Percentiles rank a stretch among this genome's conserved stretches.
Evolutionary conservation across 2,888 invertebrate genomes (phyloP).

Genomic region (Drosophila incognita): DNA sequence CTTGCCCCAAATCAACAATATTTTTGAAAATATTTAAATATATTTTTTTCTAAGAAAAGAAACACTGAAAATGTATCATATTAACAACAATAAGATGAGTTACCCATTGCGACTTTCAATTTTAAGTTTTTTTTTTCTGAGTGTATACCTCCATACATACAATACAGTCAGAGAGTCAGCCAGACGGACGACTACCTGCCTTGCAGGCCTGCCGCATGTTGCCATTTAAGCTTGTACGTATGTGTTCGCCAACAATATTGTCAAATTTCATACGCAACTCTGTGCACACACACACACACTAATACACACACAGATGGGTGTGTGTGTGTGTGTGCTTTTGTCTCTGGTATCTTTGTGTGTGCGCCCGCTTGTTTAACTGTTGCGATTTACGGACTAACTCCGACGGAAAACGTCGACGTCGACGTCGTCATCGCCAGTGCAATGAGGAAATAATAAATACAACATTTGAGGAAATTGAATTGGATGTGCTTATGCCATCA

Average conservation of each 20-base stretch:
- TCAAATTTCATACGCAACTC: constrained; percentile 67
- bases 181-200: constrained; percentile 38
- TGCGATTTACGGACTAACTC: constrained; percentile 75
- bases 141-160: neutral
- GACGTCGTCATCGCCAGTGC: constrained; percentile 61
- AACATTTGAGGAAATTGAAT: constrained; percentile 82
- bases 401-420: constrained; percentile 31
- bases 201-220: constrained; percentile 41
- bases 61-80: no score
- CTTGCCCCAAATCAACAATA: no score
- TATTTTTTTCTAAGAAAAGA: no score
- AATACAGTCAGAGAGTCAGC: neutral
- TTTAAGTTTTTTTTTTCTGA: neutral
- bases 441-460: constrained; percentile 82
- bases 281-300: neutral
- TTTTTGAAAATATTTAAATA: no score
- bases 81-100: no score
- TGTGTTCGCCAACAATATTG: constrained; percentile 70
- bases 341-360: constrained; percentile 32
- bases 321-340: constrained; percentile 31
- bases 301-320: neutral
- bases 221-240: constrained; percentile 43
- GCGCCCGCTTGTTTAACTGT: constrained; percentile 63
- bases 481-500: constrained; percentile 62
- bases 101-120: no score